Percentiles rank a stretch among this genome's conserved stretches.
phyloP scores from a whole-genome alignment of 2,797 vertebrate genomes.

The Eulemur rubriventer region DNA sequence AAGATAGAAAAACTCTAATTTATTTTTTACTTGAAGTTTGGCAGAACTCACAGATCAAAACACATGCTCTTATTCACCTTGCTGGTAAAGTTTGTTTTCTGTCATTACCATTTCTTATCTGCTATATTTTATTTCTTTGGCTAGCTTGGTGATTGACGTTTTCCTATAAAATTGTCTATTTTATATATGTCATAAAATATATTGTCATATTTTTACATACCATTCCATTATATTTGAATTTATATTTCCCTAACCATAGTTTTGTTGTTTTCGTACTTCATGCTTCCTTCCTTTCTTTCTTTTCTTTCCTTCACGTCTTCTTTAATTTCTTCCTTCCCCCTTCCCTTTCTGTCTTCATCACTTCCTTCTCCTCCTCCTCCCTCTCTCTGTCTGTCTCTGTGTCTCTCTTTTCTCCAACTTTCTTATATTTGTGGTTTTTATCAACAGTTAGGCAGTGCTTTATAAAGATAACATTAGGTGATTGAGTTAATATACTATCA shows the following conservation, averaged over 20 bases:
- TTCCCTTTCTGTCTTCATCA: not conserved
- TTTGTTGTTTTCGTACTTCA: not conserved
- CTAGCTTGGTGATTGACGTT: not conserved
- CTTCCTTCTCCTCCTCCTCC: not conserved
- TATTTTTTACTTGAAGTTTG: not conserved
- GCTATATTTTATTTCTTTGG: not conserved
- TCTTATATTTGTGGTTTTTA: not conserved
- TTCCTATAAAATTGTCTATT: not conserved
- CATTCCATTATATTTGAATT: not conserved
- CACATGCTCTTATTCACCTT: not conserved
- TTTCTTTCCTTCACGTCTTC: too few species aligned
- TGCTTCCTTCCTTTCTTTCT: accelerated
- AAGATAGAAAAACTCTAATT: not conserved
- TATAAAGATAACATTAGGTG: not conserved
- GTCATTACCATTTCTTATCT: not conserved
- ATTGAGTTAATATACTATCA: not conserved
- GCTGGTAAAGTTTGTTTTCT: not conserved
- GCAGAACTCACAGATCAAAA: not conserved
- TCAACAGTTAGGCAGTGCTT: not conserved
- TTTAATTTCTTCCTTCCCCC: not conserved
- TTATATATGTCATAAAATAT: not conserved
- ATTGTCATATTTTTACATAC: not conserved
- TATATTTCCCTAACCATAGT: not conserved
- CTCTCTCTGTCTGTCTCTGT: not conserved
- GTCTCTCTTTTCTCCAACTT: not conserved